Base-by-base conservation (phyloP, 2,888 invertebrate species). In the Steinernema hermaphroditum region DNA sequence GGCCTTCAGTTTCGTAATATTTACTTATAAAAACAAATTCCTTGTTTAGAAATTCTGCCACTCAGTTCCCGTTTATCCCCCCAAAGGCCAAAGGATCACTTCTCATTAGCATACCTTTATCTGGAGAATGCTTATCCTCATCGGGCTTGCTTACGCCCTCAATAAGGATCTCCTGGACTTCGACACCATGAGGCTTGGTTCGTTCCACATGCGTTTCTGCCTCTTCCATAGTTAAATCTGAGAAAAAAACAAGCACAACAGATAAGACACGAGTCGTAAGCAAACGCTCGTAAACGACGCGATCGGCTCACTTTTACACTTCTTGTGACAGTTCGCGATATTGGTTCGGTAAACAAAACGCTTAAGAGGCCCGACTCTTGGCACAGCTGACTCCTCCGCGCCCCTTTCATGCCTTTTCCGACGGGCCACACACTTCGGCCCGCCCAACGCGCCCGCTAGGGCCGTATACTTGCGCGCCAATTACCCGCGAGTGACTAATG, bases 271-370 rank as follows among this genome's bases (percentile, higher is more conserved):
- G 54, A 12, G 54, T 22, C 54, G 16, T 27, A 6, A 27, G 49
- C 49, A 49, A n/a, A 37, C 54, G 6, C 54, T 54, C 22, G 22
- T 54, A 9, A 54, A 16, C 54, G 12, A 22, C 54, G 22, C 24
- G 6, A 6, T 6, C 46, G 46, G 16, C 46, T 37, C 27, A 27
- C 54, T 22, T 54, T 27, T 14, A 54, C 54, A 27, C 54, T 54
- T 54, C 12, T 54, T 54, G 54, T 24, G 54, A 54, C 54, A 54
- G 54, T 54, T 54, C 27, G 54, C 27, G 54, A 54, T 54, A 54
- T 54, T 54, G 24, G 27, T 54, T 54, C 54, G 54, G 54, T 27
- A 54, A 54, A 54, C 54, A 54, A 46, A 46, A 37, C 37, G 46
- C 46, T 9, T 19, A 22, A 54, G 27, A 54, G 54, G 54, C 8